Conservation (phyloP, 2,113 vertebrate genomes). For the Gadus macrocephalus region DNA sequence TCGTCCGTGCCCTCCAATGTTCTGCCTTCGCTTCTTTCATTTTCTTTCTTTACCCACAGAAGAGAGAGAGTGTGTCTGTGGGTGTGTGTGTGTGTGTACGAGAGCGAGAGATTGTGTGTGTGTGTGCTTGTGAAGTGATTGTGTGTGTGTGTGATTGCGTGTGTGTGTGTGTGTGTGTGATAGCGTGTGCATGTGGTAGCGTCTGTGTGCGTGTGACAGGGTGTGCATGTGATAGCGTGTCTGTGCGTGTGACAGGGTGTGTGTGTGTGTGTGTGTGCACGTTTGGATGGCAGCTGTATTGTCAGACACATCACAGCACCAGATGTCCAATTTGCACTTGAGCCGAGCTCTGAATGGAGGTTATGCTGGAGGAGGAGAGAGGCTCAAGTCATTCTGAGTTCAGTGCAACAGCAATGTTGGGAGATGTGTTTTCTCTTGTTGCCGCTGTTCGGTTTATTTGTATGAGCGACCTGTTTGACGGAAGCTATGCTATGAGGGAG, state of each 20-base stretch:
- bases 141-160: too few species aligned
- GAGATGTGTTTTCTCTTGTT: neutral
- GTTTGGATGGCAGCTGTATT: constrained; percentile 50
- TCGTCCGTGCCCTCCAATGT: constrained; percentile 36
- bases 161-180: constrained; percentile 11
- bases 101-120: too few species aligned
- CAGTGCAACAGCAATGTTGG: constrained; percentile 18
- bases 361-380: constrained; percentile 50
- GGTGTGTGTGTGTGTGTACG: too few species aligned
- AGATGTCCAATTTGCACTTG: constrained; percentile 82
- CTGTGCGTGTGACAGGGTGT: neutral
- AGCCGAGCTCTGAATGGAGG: constrained; percentile 70
- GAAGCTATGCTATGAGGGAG: too few species aligned
- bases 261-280: constrained; percentile 27
- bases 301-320: constrained; percentile 70
- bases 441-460: too few species aligned
- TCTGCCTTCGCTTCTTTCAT: constrained; percentile 24
- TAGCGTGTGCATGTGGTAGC: constrained; percentile 20
- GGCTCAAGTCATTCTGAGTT: constrained; percentile 29
- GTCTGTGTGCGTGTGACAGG: constrained; percentile 25
- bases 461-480: too few species aligned
- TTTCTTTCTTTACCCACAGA: constrained; percentile 26
- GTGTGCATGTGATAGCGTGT: constrained; percentile 35
- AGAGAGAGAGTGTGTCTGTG: too few species aligned
- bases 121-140: constrained; percentile 9